These are phyloP conservation scores for Stenurella melanura DNA, from an alignment of 2,888 invertebrate genomes.

Conservation along the genomic window DNA sequence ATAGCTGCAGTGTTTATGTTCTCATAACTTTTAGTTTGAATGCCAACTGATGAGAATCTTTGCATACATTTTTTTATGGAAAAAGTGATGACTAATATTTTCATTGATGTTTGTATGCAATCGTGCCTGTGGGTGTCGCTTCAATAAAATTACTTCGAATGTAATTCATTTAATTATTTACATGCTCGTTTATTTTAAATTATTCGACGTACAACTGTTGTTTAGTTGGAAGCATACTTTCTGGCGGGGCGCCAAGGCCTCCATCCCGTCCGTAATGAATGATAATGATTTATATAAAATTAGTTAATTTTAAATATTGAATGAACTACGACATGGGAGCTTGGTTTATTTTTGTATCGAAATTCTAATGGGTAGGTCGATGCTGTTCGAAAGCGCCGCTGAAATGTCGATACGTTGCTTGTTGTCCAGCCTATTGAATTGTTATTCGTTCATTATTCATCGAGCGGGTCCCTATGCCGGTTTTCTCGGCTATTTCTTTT, in stretches of 20 bases:
- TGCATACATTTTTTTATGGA: too few relatives aligned
- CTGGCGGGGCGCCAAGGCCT: conserved; percentile 28
- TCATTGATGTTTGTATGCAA: not conserved
- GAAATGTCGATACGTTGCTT: conserved; percentile 4
- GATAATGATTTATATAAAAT: conserved; percentile 33
- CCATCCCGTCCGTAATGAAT: conserved; percentile 39
- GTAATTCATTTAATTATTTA: conserved; percentile 36
- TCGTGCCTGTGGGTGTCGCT: not conserved
- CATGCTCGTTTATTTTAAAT: conserved; percentile 37
- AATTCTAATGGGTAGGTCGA: conserved; percentile 14
- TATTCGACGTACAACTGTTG: conserved; percentile 37
- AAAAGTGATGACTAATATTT: not conserved
- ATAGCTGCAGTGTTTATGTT: too few relatives aligned
- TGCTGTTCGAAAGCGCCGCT: not conserved
- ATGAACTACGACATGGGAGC: conserved; percentile 22
- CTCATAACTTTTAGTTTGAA: too few relatives aligned
- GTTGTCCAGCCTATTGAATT: not conserved
- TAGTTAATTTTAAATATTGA: conserved; percentile 35
- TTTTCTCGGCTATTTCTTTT: not conserved
- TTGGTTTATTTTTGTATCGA: conserved; percentile 6
- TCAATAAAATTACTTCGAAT: conserved; percentile 19
- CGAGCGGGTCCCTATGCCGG: not conserved
- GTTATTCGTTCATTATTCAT: not conserved
- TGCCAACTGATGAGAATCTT: too few relatives aligned
- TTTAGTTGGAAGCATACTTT: conserved; percentile 18